phyloP scores from a whole-genome alignment of 2,113 vertebrate species.

The Myotis davidii region DNA sequence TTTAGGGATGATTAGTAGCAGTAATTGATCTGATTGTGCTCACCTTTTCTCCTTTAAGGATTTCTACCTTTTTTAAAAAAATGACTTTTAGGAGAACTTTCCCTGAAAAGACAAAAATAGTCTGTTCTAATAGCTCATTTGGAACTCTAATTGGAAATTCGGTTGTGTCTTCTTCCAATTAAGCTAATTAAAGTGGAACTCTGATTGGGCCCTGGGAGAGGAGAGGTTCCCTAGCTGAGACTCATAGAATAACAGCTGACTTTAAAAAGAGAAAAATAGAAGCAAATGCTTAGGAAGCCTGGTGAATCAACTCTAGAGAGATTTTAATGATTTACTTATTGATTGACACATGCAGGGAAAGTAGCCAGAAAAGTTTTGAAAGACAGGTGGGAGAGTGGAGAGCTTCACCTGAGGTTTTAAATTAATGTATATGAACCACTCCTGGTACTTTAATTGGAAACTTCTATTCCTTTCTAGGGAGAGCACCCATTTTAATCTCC shows the following conservation, averaged over 20 bases:
- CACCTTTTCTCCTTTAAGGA: conserved; percentile 43
- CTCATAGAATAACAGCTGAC: conserved; percentile 71
- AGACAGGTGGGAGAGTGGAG: neutral
- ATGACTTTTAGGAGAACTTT: conserved; percentile 60
- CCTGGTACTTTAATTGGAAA: neutral
- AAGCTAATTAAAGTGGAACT: conserved; percentile 84
- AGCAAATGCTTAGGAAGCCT: conserved; percentile 76
- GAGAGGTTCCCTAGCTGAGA: conserved; percentile 70
- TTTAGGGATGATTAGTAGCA: neutral
- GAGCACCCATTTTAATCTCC: neutral
- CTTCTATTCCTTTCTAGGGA: neutral
- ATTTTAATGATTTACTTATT: conserved; percentile 80
- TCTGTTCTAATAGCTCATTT: conserved; percentile 79
- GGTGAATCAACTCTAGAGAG: conserved; percentile 72
- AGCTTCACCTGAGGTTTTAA: conserved; percentile 49
- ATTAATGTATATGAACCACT: neutral
- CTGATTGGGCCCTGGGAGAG: conserved; percentile 78
- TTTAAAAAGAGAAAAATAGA: conserved; percentile 73
- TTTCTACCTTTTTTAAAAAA: conserved; percentile 59
- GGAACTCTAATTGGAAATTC: conserved; percentile 83
- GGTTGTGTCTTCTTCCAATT: conserved; percentile 84
- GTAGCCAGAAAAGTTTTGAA: conserved; percentile 61
- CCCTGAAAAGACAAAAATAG: conserved; percentile 63
- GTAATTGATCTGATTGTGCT: conserved; percentile 39
- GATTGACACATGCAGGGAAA: conserved; percentile 81